Evolutionary conservation across 1,140 invertebrate genomes (phyloP).

Genomic region (Epicauta chinensis): DNA sequence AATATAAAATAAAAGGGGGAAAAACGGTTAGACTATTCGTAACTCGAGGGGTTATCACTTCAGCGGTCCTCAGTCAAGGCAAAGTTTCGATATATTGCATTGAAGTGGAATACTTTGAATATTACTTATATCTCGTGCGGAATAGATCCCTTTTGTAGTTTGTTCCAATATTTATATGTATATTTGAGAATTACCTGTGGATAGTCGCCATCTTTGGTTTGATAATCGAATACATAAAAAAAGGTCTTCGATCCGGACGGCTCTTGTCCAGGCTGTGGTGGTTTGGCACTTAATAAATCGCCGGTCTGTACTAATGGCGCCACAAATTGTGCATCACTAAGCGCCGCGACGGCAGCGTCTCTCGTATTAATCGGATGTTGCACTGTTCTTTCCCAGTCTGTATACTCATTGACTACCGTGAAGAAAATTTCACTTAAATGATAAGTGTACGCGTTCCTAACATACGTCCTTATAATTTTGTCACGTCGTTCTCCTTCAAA

Average conservation of each 20-base stretch:
- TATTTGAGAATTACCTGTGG: conserved; percentile 59
- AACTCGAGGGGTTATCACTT: too few species aligned
- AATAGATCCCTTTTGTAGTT: too few species aligned
- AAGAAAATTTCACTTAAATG: conserved; percentile 96
- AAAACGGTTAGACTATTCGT: neutral
- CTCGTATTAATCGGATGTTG: conserved; percentile 87
- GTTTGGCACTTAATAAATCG: conserved; percentile 61
- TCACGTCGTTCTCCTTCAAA: conserved; percentile 86
- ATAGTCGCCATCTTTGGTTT: conserved; percentile 86
- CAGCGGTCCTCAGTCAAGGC: too few species aligned
- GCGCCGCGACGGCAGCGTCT: conserved; percentile 84
- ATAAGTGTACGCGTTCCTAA: conserved; percentile 88
- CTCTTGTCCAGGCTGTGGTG: conserved; percentile 44
- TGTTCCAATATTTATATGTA: too few species aligned
- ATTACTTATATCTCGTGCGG: too few species aligned
- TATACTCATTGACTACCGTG: conserved; percentile 94
- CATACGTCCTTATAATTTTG: conserved; percentile 87
- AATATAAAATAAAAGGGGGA: neutral
- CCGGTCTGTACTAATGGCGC: conserved; percentile 78
- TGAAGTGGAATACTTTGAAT: too few species aligned
- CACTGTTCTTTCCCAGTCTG: conserved; percentile 90
- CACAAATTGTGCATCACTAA: conserved; percentile 89
- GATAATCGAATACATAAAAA: conserved; percentile 92
- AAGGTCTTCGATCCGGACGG: conserved; percentile 61
- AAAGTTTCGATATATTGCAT: too few species aligned